A percentile compares a stretch with the other conserved stretches of the same genome.
Conservation (phyloP, 2,888 invertebrate species). For the Anoplius nigerrimus region DNA sequence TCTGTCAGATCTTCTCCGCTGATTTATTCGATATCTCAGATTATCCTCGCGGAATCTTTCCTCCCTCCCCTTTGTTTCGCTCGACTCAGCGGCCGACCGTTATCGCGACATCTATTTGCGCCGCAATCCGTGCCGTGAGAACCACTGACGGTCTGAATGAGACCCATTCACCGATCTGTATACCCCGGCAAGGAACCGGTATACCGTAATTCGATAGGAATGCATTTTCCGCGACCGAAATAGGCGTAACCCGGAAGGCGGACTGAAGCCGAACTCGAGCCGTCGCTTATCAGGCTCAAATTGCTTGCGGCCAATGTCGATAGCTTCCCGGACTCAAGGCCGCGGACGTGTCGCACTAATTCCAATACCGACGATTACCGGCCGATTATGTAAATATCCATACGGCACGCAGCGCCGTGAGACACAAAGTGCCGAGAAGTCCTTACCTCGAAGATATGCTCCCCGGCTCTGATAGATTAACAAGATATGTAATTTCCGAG, state of each 20-base stretch:
- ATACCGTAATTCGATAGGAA: slow-evolving; percentile 60
- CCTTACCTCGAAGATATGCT: no score
- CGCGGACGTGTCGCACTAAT: neutral
- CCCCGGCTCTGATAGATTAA: neutral
- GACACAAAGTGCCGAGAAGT: no score
- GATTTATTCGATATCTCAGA: no score
- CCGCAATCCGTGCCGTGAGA: slow-evolving; percentile 38
- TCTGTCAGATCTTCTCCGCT: neutral
- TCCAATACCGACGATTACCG: neutral
- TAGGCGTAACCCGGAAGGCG: slow-evolving; percentile 35
- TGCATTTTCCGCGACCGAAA: slow-evolving; percentile 52
- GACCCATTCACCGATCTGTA: slow-evolving; percentile 55
- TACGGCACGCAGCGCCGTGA: no score
- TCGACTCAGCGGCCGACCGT: slow-evolving; percentile 6
- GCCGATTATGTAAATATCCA: no score
- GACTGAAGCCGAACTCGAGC: neutral
- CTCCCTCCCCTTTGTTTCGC: neutral
- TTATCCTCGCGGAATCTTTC: neutral
- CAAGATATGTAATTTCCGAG: neutral
- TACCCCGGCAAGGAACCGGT: slow-evolving; percentile 35
- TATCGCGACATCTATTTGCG: slow-evolving; percentile 1
- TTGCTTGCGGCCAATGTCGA: neutral
- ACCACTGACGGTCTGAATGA: slow-evolving; percentile 55
- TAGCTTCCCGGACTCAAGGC: neutral
- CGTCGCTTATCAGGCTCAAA: neutral